Evolutionary conservation across 2,888 invertebrate species (phyloP).

Genomic region (Patella depressa): DNA sequence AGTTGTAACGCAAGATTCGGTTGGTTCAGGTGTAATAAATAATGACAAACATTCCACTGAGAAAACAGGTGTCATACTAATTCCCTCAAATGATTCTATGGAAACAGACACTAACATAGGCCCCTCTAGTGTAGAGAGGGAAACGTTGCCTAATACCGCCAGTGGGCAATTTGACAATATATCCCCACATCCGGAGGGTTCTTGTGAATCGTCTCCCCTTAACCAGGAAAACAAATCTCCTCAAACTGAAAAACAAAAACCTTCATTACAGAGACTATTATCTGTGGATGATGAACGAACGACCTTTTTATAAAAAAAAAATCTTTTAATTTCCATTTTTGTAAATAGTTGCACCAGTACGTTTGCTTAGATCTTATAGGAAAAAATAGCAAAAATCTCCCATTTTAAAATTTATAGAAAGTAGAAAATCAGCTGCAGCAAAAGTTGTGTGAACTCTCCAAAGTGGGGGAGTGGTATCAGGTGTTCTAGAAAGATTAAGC

Average conservation of each 20-base stretch:
- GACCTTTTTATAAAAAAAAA: background rate
- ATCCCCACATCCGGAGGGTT: background rate
- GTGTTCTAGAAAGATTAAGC: too few relatives aligned
- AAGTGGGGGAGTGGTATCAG: too few relatives aligned
- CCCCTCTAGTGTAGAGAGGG: background rate
- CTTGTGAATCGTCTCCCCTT: background rate
- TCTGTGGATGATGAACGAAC: constrained; percentile 6
- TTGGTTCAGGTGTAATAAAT: background rate
- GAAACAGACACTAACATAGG: background rate
- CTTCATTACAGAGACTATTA: background rate
- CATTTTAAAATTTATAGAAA: too few relatives aligned
- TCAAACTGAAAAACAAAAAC: background rate
- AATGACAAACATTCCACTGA: background rate
- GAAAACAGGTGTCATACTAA: background rate
- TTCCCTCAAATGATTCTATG: background rate
- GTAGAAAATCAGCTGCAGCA: too few relatives aligned
- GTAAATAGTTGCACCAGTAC: too few relatives aligned
- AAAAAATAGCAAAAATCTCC: too few relatives aligned
- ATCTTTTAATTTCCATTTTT: too few relatives aligned
- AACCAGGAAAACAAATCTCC: background rate
- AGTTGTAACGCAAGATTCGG: background rate
- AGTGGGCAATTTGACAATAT: background rate
- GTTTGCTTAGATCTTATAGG: too few relatives aligned
- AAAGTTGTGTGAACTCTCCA: too few relatives aligned
- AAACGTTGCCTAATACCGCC: background rate